Evolutionary conservation across 1,140 invertebrate genomes (phyloP), one percentile per base, ranked within the genome.

Genomic region (Aradophagus sp.): DNA sequence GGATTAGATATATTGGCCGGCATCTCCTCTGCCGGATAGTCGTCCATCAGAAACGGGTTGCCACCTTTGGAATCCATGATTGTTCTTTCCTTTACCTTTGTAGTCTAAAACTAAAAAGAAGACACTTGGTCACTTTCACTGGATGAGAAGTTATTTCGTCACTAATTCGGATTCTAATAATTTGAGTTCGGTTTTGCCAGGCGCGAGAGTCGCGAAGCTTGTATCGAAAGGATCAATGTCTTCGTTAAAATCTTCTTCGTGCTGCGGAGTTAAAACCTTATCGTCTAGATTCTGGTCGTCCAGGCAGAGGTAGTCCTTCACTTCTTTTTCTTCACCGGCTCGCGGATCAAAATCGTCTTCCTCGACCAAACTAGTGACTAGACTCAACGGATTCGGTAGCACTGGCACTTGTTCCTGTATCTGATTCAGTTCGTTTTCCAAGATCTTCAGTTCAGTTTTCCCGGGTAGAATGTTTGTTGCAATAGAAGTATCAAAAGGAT

Each of bases 401-500:
- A 36, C n/a, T 75, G 19, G 88, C 85, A 14, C 86, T 89, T 76
- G 66, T 10, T 73, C 75, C 1, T 3, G 29, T 38, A 85, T 70
- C 35, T 82, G 78, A 2, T 94, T 86, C 7, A 95, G 76, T 82
- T 95, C 93, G 74, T 91, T 89, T 84, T 95, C 93, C 12, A 95
- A 80, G 74, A 91, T 89, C 78, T 93, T 93, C 4, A 95, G 77
- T 84, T 95, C 93, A 7, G 91, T 88, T 84, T 90, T 90, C 47
- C 92, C 91, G 1, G 93, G 92, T 55, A 90, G 89, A 11, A 91
- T 84, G 15, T 89, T 88, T 75, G 91, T 89, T 5, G 94, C 88
- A 7, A 89, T 88, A 0, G 93, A 94, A 2, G 94, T 95, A 76
- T 95, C 93, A 72, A 95, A 95, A 0, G 93, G 94, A 87, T 96